Conservation (phyloP, 2,888 invertebrate species). For the Hypsopygia costalis region DNA sequence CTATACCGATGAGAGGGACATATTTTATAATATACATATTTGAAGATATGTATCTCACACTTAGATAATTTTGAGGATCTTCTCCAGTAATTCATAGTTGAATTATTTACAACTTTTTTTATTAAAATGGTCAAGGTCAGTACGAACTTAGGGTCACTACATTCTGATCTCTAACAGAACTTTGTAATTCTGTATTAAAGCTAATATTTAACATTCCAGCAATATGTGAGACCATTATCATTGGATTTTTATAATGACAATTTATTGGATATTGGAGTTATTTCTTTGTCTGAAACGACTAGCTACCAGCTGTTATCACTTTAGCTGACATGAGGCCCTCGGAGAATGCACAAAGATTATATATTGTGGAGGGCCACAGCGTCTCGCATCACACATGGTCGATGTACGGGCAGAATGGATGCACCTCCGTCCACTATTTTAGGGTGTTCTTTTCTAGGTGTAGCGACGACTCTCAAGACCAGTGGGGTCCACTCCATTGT, state of each 20-base stretch:
- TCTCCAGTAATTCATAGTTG: conserved; percentile 32
- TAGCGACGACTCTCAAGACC: conserved; percentile 60
- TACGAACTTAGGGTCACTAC: conserved; percentile 64
- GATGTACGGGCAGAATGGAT: conserved; percentile 33
- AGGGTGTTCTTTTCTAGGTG: conserved; percentile 80
- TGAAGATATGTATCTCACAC: conserved; percentile 37
- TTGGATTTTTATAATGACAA: conserved; percentile 73
- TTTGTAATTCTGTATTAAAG: conserved; percentile 73
- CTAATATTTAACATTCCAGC: conserved; percentile 80
- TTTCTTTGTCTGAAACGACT: conserved; percentile 70
- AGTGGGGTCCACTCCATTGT: conserved; percentile 54
- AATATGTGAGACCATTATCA: conserved; percentile 66
- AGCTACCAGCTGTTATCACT: conserved; percentile 54
- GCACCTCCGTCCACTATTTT: conserved; percentile 60
- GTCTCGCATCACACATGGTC: conserved; percentile 34
- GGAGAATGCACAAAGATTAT: conserved; percentile 46
- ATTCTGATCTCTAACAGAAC: conserved; percentile 58
- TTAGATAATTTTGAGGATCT: conserved; percentile 33
- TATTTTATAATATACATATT: conserved; percentile 28
- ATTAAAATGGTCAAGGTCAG: conserved; percentile 65
- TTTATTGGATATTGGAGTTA: conserved; percentile 72
- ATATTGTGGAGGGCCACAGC: conserved; percentile 36
- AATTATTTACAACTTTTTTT: conserved; percentile 48
- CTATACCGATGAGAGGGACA: conserved; percentile 22
- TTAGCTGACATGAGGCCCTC: conserved; percentile 62